Evolutionary conservation across 2,113 vertebrate genomes (phyloP).

Genomic region (Anolis sagrei): DNA sequence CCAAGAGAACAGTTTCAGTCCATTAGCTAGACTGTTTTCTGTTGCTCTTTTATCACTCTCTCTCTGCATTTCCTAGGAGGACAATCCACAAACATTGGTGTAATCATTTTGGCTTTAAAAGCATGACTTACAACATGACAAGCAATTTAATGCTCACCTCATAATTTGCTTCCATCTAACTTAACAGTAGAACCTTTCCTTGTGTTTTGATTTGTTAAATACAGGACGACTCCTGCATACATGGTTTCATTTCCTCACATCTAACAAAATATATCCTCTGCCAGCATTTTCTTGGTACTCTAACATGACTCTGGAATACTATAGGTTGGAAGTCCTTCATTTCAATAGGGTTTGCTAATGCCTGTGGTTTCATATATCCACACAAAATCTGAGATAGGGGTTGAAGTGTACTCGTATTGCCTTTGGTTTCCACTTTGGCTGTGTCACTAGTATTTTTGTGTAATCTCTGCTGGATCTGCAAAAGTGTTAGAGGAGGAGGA

Average conservation of each 20-base stretch:
- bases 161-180: too few species aligned
- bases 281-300: too few species aligned
- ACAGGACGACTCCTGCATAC: too few species aligned
- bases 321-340: too few species aligned
- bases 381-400: too few species aligned
- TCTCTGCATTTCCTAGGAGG: not conserved
- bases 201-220: not conserved
- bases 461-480: not conserved
- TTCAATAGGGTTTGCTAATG: too few species aligned
- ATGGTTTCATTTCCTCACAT: too few species aligned
- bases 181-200: not conserved
- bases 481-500: not conserved
- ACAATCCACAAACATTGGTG: not conserved
- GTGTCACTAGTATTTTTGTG: not conserved
- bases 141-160: not conserved
- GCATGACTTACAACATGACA: not conserved
- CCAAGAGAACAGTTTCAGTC: constrained; percentile 6
- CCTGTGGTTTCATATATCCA: too few species aligned
- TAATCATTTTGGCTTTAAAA: constrained; percentile 7
- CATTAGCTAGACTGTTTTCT: constrained; percentile 13
- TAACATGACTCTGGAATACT: too few species aligned
- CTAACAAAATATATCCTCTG: too few species aligned
- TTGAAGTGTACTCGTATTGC: not conserved
- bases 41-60: not conserved
- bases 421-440: not conserved